phyloP scores from a whole-genome alignment of 2,888 invertebrate species.

The Xylophagus ater region DNA sequence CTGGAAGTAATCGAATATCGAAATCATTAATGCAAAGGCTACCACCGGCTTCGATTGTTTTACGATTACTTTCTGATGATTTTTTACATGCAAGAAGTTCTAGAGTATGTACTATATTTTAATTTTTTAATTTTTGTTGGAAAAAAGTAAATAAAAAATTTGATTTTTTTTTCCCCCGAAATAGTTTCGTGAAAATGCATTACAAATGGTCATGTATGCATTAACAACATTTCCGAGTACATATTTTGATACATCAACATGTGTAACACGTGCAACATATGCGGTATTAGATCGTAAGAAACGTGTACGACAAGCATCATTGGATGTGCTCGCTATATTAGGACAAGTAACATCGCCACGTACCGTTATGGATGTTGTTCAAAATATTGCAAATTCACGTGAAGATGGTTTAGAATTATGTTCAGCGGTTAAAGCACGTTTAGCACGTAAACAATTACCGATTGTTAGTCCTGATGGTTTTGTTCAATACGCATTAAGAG shows the following conservation, averaged over 20 bases:
- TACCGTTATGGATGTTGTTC: constrained; percentile 53
- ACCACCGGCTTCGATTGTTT: constrained; percentile 38
- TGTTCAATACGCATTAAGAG: constrained; percentile 61
- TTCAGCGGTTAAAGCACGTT: constrained; percentile 59
- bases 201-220: constrained; percentile 66
- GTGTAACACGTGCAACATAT: constrained; percentile 35
- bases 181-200: constrained; percentile 58
- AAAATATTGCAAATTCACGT: constrained; percentile 44
- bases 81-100: constrained; percentile 39
- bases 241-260: constrained; percentile 50
- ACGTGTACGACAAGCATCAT: constrained; percentile 63
- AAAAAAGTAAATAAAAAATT: constrained; percentile 5
- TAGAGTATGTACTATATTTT: constrained; percentile 25
- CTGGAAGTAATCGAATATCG: constrained; percentile 38
- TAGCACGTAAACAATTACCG: constrained; percentile 64
- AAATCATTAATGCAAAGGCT: constrained; percentile 40
- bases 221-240: constrained; percentile 68
- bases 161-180: constrained; percentile 4
- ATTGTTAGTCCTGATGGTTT: constrained; percentile 58
- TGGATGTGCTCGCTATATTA: constrained; percentile 68
- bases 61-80: constrained; percentile 36
- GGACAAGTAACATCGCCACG: constrained; percentile 57
- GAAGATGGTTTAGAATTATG: constrained; percentile 50
- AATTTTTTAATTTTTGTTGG: constrained; percentile 1
- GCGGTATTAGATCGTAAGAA: constrained; percentile 50